Base-by-base conservation (phyloP, 1,140 invertebrate genomes). In the Ptiloglossa arizonensis region DNA sequence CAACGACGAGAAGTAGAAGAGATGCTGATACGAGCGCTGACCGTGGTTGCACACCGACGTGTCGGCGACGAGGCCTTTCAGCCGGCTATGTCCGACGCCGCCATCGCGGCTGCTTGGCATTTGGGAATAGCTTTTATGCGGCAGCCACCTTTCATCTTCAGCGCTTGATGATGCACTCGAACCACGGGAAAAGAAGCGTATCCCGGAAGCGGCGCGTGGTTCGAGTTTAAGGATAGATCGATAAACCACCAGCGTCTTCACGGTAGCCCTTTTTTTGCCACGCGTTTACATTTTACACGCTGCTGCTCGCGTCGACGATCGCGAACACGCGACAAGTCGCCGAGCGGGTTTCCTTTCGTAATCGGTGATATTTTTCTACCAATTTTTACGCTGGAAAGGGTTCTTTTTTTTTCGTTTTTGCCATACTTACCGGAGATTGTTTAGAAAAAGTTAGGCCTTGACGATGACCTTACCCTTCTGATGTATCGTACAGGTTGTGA, bases 51-150 rank as follows among this genome's bases (percentile, higher is more conserved):
- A 68, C 64, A 81, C 79, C 64, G 56, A 74, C 71, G 41, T 9
- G 62, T 11, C 60, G 27, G 57, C 67, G 62, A 60, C 41, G 72
- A 22, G 62, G 56, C 80, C 62, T 86, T 85, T 86, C 71, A 86
- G 50, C 52, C 48, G 29, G 27, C 52, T 67, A 17, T 41, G 38
- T 62, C 66, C 54, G 70, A 71, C 78, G 60, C n/a, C 59, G 48
- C 59, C 54, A 73, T 69, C 68, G 62, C 66, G 27, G 44, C 66
- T 52, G 76, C 81, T 81, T 74, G 82, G 85, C 83, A 87, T 88
- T 88, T 86, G 87, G 83, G 85, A 88, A 87, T 87, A 88, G 87
- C 87, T 88, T 88, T 87, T 87, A 86, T 83, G 74, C 71, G 52
- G 64, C 76, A 76, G 70, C 78, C 72, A 88, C 85, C 87, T 87